These are phyloP conservation scores for Yponomeuta evonymella DNA, from an alignment of 2,888 invertebrate genomes.

Conservation along the genomic window DNA sequence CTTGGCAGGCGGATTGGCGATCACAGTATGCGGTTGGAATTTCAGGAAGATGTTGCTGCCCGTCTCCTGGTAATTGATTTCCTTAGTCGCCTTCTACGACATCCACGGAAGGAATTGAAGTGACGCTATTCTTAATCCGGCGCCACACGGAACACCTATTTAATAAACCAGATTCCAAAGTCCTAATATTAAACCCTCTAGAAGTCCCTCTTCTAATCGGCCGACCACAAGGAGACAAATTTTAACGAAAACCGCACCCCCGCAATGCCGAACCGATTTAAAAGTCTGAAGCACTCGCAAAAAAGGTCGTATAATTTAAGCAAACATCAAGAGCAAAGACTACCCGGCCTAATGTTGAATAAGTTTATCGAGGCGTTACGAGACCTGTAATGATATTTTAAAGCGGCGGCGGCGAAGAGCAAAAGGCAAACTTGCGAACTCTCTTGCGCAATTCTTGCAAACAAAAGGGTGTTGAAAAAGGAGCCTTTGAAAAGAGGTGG, in stretches of 20 bases:
- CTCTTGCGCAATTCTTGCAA: neutral
- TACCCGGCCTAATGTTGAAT: constrained; percentile 8
- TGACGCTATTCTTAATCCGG: no score
- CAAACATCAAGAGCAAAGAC: constrained; percentile 6
- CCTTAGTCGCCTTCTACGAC: no score
- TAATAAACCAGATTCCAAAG: neutral
- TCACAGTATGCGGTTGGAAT: no score
- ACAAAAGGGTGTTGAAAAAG: constrained; percentile 9
- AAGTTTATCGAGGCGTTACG: constrained; percentile 11
- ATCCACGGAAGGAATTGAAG: no score
- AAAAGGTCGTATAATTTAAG: constrained; percentile 15
- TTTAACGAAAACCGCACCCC: neutral
- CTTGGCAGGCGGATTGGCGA: no score
- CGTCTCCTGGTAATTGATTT: no score
- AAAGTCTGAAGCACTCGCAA: neutral
- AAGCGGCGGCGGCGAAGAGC: constrained; percentile 5
- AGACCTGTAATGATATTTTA: constrained; percentile 11
- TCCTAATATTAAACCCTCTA: neutral
- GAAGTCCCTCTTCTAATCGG: neutral
- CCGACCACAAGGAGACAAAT: neutral
- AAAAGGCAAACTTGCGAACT: no score
- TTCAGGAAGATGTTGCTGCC: no score
- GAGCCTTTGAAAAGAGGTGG: constrained; percentile 13
- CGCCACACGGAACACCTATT: neutral
- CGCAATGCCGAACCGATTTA: neutral